These are phyloP conservation scores for Drosophila bocqueti DNA, from an alignment of 1,140 invertebrate species.

Conservation along the genomic window DNA sequence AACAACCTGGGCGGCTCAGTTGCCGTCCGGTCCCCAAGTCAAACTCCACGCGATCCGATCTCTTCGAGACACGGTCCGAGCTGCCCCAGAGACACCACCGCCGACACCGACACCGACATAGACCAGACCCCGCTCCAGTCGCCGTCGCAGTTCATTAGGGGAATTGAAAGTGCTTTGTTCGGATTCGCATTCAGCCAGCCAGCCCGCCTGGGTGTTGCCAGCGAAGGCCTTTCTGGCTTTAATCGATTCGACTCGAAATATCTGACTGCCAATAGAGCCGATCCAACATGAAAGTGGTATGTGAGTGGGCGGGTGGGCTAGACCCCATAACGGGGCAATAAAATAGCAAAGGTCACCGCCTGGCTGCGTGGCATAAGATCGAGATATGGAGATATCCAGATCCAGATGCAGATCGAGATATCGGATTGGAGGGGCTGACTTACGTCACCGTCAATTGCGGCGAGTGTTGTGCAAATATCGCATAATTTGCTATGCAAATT, in stretches of 20 bases:
- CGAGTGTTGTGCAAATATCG: constrained; percentile 74
- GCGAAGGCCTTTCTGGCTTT: constrained; percentile 75
- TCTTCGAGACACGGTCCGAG: constrained; percentile 19
- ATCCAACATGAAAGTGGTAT: constrained; percentile 78
- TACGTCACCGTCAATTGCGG: constrained; percentile 56
- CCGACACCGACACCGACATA: neutral
- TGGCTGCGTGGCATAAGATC: constrained; percentile 54
- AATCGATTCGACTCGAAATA: constrained; percentile 77
- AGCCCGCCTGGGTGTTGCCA: constrained; percentile 68
- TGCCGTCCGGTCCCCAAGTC: constrained; percentile 72
- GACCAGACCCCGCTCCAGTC: constrained; percentile 44
- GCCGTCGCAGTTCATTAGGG: constrained; percentile 68
- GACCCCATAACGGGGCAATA: constrained; percentile 2
- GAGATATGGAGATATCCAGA: constrained; percentile 11
- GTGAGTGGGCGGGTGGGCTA: constrained; percentile 41
- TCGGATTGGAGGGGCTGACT: constrained; percentile 9
- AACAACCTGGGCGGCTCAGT: constrained; percentile 81
- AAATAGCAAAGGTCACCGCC: constrained; percentile 64
- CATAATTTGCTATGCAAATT: constrained; percentile 83
- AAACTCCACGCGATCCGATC: constrained; percentile 63
- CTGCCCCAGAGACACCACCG: constrained; percentile 18
- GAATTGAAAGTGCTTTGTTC: constrained; percentile 75
- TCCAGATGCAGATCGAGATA: constrained; percentile 16
- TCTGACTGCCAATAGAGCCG: constrained; percentile 37
- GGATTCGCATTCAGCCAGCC: constrained; percentile 61